Conservation (phyloP, 1,140 invertebrate genomes). For the Diabrotica undecimpunctata region DNA sequence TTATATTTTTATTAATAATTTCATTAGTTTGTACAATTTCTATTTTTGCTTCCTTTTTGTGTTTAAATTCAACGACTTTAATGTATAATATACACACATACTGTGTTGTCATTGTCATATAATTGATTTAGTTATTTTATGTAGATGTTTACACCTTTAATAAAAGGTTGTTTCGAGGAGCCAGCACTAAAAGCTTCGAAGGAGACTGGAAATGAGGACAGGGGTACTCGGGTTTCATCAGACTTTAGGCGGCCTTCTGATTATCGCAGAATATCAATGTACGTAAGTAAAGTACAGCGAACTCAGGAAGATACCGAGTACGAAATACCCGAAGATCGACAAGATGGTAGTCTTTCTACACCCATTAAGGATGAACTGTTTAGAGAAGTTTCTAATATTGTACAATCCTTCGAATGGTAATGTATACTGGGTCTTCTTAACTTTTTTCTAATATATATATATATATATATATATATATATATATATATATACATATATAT, state of each 20-base stretch:
- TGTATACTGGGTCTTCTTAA: too few relatives aligned
- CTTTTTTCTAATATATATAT: too few relatives aligned
- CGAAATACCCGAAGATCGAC: not conserved
- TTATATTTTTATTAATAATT: too few relatives aligned
- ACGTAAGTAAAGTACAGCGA: slow-evolving; percentile 43
- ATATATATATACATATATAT: too few relatives aligned
- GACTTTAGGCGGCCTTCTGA: slow-evolving; percentile 13
- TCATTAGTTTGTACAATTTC: too few relatives aligned
- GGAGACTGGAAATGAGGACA: slow-evolving; percentile 20
- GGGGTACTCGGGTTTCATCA: not conserved
- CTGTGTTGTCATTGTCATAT: not conserved
- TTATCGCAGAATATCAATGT: slow-evolving; percentile 53
- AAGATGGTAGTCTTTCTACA: slow-evolving; percentile 18
- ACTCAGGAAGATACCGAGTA: not conserved
- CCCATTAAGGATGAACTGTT: slow-evolving; percentile 33
- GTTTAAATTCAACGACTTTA: too few relatives aligned
- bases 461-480: too few relatives aligned
- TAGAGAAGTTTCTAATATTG: slow-evolving; percentile 26
- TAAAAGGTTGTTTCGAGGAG: slow-evolving; percentile 41
- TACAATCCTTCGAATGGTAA: slow-evolving; percentile 26
- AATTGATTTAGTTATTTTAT: slow-evolving; percentile 6
- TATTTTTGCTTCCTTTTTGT: too few relatives aligned
- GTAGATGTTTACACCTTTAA: slow-evolving; percentile 28
- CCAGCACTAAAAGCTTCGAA: slow-evolving; percentile 37
- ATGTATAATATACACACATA: too few relatives aligned